These are phyloP conservation scores for Lophochroa leadbeateri DNA, from an alignment of 2,113 vertebrate genomes.

Conservation along the genomic window DNA sequence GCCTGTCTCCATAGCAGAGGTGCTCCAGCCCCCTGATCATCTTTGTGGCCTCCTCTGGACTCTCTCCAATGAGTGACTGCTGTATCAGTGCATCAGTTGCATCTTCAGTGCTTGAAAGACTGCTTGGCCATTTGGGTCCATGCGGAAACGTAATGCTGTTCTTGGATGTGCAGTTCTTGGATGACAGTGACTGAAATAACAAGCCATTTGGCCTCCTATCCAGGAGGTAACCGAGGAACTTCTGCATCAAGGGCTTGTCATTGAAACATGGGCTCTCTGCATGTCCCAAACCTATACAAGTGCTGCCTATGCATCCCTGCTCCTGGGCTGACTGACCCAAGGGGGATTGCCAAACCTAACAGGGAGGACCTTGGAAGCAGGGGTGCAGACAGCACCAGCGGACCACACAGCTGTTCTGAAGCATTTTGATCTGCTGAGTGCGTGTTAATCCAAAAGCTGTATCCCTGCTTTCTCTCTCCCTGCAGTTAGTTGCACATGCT, in stretches of 20 bases:
- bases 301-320: rapidly evolving
- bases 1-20: not conserved
- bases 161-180: not conserved
- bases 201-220: not conserved
- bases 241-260: not conserved
- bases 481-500: rapidly evolving
- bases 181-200: not conserved
- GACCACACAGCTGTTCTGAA: not conserved
- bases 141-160: rapidly evolving
- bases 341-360: not conserved
- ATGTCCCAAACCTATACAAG: not conserved
- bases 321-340: rapidly evolving
- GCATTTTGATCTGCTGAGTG: rapidly evolving
- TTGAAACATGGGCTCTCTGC: not conserved
- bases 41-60: not conserved
- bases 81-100: not conserved
- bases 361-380: not conserved
- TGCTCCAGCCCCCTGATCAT: not conserved
- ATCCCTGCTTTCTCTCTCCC: not conserved
- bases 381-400: not conserved
- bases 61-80: not conserved
- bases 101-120: not conserved
- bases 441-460: not conserved
- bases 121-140: not conserved
- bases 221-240: not conserved